Evolutionary conservation across 2,113 vertebrate species (phyloP).

Genomic region (Salvator merianae): DNA sequence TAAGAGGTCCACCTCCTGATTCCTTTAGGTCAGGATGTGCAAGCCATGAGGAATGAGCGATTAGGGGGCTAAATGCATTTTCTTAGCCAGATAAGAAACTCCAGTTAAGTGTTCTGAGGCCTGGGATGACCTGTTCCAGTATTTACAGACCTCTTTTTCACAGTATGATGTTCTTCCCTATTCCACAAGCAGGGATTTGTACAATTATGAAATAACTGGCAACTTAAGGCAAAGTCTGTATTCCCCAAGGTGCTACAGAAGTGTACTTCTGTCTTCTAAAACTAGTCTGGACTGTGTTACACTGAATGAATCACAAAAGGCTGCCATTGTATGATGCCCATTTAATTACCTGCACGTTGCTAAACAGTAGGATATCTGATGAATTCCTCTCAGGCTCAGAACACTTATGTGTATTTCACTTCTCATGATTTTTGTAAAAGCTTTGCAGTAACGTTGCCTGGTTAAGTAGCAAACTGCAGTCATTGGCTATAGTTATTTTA

Average conservation of each 20-base stretch:
- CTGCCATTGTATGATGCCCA: neutral
- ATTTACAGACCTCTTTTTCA: neutral
- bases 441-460: conserved; percentile 47
- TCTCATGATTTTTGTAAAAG: conserved; percentile 42
- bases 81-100: neutral
- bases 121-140: neutral
- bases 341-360: neutral
- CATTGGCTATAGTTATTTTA: conserved; percentile 27
- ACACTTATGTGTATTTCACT: conserved; percentile 31
- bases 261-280: neutral
- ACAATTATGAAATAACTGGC: neutral
- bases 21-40: neutral
- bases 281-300: neutral
- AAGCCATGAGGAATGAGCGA: neutral
- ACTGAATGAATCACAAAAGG: neutral
- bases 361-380: conserved; percentile 34
- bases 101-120: neutral
- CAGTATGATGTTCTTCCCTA: neutral
- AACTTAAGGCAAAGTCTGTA: neutral
- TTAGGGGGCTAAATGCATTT: neutral
- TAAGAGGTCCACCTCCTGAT: neutral
- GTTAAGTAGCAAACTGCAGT: conserved; percentile 41
- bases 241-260: neutral
- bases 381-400: conserved; percentile 16
- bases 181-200: neutral